Evolutionary conservation across 2,797 vertebrate genomes (phyloP), one percentile per base, ranked within the genome.

Genomic region (Salarias fasciatus): DNA sequence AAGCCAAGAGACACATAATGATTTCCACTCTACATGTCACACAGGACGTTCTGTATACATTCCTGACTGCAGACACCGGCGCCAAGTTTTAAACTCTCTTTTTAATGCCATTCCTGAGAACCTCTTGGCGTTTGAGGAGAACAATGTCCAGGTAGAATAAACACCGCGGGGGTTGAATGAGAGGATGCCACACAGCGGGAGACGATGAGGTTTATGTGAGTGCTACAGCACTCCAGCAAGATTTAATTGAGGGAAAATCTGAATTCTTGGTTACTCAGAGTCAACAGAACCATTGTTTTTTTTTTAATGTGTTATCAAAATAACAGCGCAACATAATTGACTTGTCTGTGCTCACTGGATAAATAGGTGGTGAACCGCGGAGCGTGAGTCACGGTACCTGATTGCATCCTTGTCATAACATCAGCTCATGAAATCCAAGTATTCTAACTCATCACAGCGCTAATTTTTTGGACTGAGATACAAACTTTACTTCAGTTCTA

Each of bases 1-100:
- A 53, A 58, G 75, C 83, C 73, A 81, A 84, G 63, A 79, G 56
- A 72, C 66, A 75, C 75, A 79, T 5, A 40, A 50, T 43, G 14
- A 45, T 60, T 61, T 68, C 55, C 28, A 30, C 53, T 70, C 31
- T 53, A 28, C 51, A 66, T 13, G 54, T 82, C 59, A 72, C 29
- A 38, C 11, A 29, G 63, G 54, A 72, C 53, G 7, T 50, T 49
- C 30, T 75, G 84, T 79, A 45, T 72, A 79, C 75, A 82, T 75
- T 87, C 65, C 71, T 77, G 50, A 43, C 14, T 11, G 28, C n/a
- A 48, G 13, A 58, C 33, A 36, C n/a, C 29, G 53, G 41, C 8
- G 53, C 61, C 65, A 6, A 78, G 60, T 57, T 73, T 79, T 79
- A 80, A 42, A 73, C 15, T 62, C 28, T 52, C 63, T 53, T 48